Evolutionary conservation across 2,113 vertebrate species (phyloP), one percentile per base, ranked within the genome.

Genomic region (Cheirogaleus medius): DNA sequence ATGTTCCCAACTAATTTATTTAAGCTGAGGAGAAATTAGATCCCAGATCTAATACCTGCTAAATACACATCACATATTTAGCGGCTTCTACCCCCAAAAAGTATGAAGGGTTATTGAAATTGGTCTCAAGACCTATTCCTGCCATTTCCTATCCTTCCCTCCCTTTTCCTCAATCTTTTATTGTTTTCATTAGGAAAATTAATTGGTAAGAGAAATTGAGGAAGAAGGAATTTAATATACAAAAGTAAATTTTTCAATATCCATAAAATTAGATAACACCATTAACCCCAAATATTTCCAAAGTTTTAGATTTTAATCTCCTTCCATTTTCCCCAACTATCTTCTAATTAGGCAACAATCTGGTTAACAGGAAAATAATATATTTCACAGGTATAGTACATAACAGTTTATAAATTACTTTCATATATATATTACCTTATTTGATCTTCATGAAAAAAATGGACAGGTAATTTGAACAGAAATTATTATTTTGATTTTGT

Each of bases 401-500:
- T 29, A 42, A 11, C 8, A 56, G n/a, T 34, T 87, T 78, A 66
- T n/a, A 52, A 81, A 49, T 86, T 77, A 71, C n/a, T 89, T 89
- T 77, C 54, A 18, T 15, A 56, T 44, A 42, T 20, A 47, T 8
- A 56, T 37, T 20, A 4, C 32, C n/a, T 84, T 69, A 87, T 32
- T 66, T 52, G 54, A 85, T 56, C 49, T 15, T 91, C 87, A 81
- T 44, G 52, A 60, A 60, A 58, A 66, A 84, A 85, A 68, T 42
- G 13, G 5, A 17, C 66, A 73, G 34, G 11, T 78, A 66, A 66
- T 82, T 17, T 52, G 58, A 71, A 63, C 8, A 77, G 49, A 78
- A 96, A 93, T 20, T 21, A 76, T 25, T 37, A 64, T n/a, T 93
- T 83, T n/a, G 27, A 47, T 86, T 91, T 95, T 76, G 69, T 44